phyloP scores from a whole-genome alignment of 1,140 invertebrate genomes.

The Calycopis cecrops region DNA sequence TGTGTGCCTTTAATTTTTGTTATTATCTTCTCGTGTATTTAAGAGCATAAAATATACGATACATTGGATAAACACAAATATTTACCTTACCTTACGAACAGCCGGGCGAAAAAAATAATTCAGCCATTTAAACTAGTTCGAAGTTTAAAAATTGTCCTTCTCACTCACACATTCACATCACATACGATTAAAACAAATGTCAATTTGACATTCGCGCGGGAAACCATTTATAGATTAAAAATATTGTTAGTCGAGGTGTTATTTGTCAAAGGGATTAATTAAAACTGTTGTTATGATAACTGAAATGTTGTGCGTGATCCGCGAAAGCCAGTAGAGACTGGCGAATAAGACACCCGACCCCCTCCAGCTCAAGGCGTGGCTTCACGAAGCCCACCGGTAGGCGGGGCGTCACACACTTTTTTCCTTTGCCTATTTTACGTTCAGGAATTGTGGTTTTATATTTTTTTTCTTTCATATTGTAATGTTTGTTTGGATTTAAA shows the following conservation, averaged over 20 bases:
- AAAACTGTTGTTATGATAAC: conserved; percentile 21
- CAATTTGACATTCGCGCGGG: conserved; percentile 4
- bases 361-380: conserved; percentile 41
- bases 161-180: conserved; percentile 8
- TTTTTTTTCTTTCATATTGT: conserved; percentile 57
- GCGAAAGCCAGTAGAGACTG: conserved; percentile 50
- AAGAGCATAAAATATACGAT: too few relatives aligned
- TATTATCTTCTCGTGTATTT: too few relatives aligned
- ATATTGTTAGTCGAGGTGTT: conserved; percentile 7
- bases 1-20: too few relatives aligned
- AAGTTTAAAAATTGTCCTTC: too few relatives aligned
- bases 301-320: conserved; percentile 40
- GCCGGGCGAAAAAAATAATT: not conserved
- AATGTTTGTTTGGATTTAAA: conserved; percentile 32
- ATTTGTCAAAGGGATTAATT: conserved; percentile 17
- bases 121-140: conserved; percentile 2
- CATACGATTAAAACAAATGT: conserved; percentile 5
- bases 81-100: not conserved
- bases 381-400: conserved; percentile 21
- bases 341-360: conserved; percentile 39
- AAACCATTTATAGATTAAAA: conserved; percentile 9
- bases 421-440: conserved; percentile 44
- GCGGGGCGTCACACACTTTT: conserved; percentile 41
- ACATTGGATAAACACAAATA: not conserved
- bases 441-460: conserved; percentile 38